Conservation (phyloP, 2,797 vertebrate genomes). For the Lacerta agilis region DNA sequence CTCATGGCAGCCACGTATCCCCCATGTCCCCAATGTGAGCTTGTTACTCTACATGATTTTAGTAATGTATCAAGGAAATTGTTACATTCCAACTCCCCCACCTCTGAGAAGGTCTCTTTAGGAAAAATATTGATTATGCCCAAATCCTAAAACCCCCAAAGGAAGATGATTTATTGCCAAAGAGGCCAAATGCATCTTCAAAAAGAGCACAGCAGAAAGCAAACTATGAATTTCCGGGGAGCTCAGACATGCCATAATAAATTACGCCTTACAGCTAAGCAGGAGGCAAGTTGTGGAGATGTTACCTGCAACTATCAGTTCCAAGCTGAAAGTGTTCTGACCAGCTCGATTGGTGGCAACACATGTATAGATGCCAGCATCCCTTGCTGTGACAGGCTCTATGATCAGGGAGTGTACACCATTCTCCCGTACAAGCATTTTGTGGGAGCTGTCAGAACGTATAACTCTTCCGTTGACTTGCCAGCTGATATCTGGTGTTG, state of each 20-base stretch:
- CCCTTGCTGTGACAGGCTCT: slow-evolving; percentile 92
- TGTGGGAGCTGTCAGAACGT: slow-evolving; percentile 92
- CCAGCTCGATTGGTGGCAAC: slow-evolving; percentile 95
- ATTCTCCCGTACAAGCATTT: slow-evolving; percentile 97
- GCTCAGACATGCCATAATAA: neutral
- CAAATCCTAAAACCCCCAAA: neutral
- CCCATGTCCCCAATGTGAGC: neutral
- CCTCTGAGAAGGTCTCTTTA: neutral
- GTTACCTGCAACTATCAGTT: slow-evolving; percentile 95
- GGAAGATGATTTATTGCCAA: neutral
- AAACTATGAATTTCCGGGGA: neutral
- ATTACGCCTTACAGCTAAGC: neutral
- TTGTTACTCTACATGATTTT: neutral
- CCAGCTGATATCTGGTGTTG: slow-evolving; percentile 96
- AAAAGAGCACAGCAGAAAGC: neutral
- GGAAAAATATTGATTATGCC: neutral
- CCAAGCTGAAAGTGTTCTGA: slow-evolving; percentile 97
- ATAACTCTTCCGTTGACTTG: slow-evolving; percentile 93
- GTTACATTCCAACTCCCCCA: too few relatives aligned
- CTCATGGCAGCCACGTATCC: neutral
- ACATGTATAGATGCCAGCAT: slow-evolving; percentile 96
- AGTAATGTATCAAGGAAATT: neutral
- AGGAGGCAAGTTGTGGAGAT: neutral
- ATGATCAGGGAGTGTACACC: slow-evolving; percentile 97
- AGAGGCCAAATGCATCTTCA: neutral